Conservation (phyloP, 2,113 vertebrate species). For the Herpetotheres cachinnans region DNA sequence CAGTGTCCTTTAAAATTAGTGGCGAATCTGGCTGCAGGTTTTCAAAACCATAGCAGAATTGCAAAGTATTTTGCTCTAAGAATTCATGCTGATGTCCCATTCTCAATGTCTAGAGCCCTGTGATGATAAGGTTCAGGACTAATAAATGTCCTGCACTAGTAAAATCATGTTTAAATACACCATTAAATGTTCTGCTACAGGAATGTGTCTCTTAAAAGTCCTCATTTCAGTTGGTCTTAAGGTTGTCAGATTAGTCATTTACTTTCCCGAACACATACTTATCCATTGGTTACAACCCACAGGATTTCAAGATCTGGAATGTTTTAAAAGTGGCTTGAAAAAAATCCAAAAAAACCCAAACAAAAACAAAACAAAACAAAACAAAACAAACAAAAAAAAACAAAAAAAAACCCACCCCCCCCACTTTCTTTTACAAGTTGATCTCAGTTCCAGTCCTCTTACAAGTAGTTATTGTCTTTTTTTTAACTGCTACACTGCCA, state of each 20-base stretch:
- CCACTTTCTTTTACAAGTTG: background rate
- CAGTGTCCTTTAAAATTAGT: background rate
- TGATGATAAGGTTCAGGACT: background rate
- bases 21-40: background rate
- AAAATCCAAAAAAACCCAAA: background rate
- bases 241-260: background rate
- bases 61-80: background rate
- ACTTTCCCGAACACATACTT: background rate
- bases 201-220: background rate
- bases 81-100: background rate
- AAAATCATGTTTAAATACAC: background rate
- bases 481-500: background rate
- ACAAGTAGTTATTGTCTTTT: background rate
- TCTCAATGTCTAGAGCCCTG: background rate
- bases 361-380: too few species aligned
- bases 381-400: too few species aligned
- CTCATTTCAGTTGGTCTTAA: background rate
- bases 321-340: background rate
- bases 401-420: too few species aligned
- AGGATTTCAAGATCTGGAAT: background rate
- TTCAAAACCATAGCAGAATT: background rate
- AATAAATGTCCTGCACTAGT: background rate
- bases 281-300: background rate
- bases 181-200: background rate
- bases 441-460: background rate